Conservation (phyloP, 2,888 invertebrate species). For the Ctena decussata region DNA sequence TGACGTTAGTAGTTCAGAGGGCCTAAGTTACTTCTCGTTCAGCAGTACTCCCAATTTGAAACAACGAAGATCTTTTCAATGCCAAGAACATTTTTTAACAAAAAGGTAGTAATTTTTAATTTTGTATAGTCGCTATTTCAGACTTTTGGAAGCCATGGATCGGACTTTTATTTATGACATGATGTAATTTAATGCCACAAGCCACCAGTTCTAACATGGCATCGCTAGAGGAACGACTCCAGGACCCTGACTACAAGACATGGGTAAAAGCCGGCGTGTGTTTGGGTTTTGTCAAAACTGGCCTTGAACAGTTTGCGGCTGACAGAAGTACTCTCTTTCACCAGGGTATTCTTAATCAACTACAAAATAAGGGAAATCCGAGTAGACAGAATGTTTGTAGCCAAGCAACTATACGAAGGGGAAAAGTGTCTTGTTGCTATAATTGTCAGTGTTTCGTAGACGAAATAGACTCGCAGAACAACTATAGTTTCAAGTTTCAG, state of each 20-base stretch:
- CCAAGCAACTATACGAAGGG: neutral
- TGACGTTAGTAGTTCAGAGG: no score
- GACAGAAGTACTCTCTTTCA: neutral
- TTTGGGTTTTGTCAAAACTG: neutral
- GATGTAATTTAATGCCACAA: no score
- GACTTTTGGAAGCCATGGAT: no score
- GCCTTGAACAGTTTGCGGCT: neutral
- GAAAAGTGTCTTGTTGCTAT: neutral
- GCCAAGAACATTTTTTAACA: no score
- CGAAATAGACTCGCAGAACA: neutral
- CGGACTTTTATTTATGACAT: no score
- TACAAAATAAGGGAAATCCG: neutral
- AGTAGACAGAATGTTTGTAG: neutral
- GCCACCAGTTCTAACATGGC: no score
- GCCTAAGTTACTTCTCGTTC: no score
- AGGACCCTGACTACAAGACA: neutral
- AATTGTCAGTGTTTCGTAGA: neutral
- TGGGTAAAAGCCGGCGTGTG: neutral
- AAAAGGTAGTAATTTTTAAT: no score
- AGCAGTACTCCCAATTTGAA: no score
- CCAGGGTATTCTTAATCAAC: neutral
- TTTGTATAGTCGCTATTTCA: no score
- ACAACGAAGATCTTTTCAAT: no score
- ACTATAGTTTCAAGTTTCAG: neutral
- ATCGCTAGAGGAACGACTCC: neutral